Percentiles rank a stretch among this genome's conserved stretches.
Conservation (phyloP, 2,113 vertebrate genomes). For the Corythoichthys haematopterus region DNA sequence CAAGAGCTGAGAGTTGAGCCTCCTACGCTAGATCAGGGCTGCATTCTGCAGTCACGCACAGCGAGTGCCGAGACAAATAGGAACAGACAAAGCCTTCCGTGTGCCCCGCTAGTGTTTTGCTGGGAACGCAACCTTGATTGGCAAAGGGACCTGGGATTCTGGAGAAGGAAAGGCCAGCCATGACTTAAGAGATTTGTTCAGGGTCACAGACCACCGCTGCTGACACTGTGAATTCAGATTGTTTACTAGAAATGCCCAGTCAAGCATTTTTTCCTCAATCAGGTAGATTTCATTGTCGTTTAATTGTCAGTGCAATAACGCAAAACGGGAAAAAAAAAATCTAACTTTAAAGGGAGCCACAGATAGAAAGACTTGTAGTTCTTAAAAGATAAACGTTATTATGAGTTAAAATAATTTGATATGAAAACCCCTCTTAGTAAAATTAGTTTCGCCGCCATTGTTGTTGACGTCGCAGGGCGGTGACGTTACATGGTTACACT, state of each 20-base stretch:
- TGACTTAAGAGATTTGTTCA: slow-evolving; percentile 51
- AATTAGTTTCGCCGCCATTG: too few relatives aligned
- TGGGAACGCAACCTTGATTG: slow-evolving; percentile 61
- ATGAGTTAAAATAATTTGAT: too few relatives aligned
- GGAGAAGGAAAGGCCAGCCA: slow-evolving; percentile 35
- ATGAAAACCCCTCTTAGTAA: not conserved
- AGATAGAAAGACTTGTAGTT: too few relatives aligned
- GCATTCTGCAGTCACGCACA: slow-evolving; percentile 58
- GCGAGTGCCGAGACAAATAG: slow-evolving; percentile 58
- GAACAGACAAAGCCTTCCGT: slow-evolving; percentile 68
- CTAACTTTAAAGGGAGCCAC: too few relatives aligned
- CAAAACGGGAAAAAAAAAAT: not conserved
- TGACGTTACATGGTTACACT: too few relatives aligned
- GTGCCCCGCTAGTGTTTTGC: slow-evolving; percentile 51
- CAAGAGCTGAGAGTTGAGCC: slow-evolving; percentile 36
- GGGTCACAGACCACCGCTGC: slow-evolving; percentile 44
- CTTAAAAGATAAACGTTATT: too few relatives aligned
- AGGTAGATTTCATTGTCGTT: not conserved
- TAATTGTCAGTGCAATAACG: not conserved
- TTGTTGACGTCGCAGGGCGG: too few relatives aligned
- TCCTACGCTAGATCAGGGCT: slow-evolving; percentile 48
- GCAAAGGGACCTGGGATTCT: slow-evolving; percentile 53
- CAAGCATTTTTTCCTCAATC: not conserved
- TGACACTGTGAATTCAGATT: slow-evolving; percentile 23
- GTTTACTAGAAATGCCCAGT: slow-evolving; percentile 1